phyloP scores from a whole-genome alignment of 1,140 invertebrate genomes.

The Drosophila ogumai region DNA sequence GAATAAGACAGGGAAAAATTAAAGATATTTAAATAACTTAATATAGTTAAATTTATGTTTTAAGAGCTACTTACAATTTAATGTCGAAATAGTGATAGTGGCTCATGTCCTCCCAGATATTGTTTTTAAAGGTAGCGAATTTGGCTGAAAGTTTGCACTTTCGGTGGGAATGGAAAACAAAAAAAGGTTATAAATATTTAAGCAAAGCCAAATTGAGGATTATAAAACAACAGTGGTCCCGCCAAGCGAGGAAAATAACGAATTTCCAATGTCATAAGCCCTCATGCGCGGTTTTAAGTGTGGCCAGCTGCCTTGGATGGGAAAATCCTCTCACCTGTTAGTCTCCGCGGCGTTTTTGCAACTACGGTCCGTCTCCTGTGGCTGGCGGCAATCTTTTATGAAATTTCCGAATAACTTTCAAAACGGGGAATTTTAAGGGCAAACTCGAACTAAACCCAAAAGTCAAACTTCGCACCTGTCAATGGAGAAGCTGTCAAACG shows the following conservation, averaged over 20 bases:
- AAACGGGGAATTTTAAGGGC: constrained; percentile 41
- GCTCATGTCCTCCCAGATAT: constrained; percentile 29
- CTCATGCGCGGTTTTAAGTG: not conserved
- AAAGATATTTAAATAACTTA: not conserved
- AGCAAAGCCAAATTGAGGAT: too few relatives aligned
- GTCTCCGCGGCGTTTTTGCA: not conserved
- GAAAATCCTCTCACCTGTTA: not conserved
- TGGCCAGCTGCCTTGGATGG: not conserved
- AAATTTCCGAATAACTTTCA: constrained; percentile 10
- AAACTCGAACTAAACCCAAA: constrained; percentile 19
- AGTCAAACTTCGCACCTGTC: constrained; percentile 29
- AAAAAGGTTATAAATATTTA: too few relatives aligned
- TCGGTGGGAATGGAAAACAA: not conserved
- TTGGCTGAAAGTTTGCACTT: too few relatives aligned
- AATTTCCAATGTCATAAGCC: too few relatives aligned
- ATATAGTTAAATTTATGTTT: not conserved
- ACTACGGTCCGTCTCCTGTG: not conserved
- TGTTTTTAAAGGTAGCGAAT: constrained; percentile 1
- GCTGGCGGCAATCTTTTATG: constrained; percentile 26
- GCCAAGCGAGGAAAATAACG: not conserved
- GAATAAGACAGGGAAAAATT: not conserved
- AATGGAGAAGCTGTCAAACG: constrained; percentile 46
- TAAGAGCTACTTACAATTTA: constrained; percentile 47
- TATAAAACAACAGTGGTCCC: too few relatives aligned
- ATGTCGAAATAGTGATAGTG: constrained; percentile 62